Evolutionary conservation across 92 coral and sea anemone species (phyloP).

Genomic region (Hydrozoanthus gracilis): DNA sequence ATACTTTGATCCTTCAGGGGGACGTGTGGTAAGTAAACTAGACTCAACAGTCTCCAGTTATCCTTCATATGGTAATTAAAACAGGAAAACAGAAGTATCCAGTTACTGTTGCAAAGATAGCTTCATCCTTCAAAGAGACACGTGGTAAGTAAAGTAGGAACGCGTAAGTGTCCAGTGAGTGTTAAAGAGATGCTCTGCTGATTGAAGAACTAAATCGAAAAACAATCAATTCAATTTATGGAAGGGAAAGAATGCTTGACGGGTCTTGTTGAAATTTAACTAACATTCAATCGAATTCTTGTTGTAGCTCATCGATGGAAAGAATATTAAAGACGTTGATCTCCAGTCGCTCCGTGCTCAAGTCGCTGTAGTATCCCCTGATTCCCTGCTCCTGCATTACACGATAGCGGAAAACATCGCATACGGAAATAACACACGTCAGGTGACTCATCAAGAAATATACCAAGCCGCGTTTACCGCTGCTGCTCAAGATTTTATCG

Average conservation of each 20-base stretch:
- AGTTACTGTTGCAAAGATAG: too few species aligned
- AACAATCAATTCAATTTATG: too few species aligned
- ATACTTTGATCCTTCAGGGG: constrained; percentile 77
- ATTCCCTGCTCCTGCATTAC: constrained; percentile 73
- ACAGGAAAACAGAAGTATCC: too few species aligned
- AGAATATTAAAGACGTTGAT: constrained; percentile 68
- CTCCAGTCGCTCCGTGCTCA: constrained; percentile 83
- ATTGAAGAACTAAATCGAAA: too few species aligned
- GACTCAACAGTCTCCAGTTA: too few species aligned
- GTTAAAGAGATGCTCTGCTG: too few species aligned
- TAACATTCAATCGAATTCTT: background rate
- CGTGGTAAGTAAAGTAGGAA: too few species aligned
- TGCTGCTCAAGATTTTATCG: constrained; percentile 72
- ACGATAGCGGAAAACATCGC: constrained; percentile 83
- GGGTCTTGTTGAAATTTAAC: background rate
- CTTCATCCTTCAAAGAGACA: too few species aligned
- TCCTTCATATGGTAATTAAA: too few species aligned
- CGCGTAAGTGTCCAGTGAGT: too few species aligned
- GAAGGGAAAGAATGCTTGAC: too few species aligned
- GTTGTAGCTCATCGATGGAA: constrained; percentile 73
- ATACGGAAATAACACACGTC: constrained; percentile 73
- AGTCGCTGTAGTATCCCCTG: constrained; percentile 80
- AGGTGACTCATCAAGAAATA: constrained; percentile 60
- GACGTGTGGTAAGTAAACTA: constrained; percentile 70
- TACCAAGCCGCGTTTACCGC: constrained; percentile 79